Conservation (phyloP, 2,888 invertebrate species). For the Agonopterix alstromeriana region DNA sequence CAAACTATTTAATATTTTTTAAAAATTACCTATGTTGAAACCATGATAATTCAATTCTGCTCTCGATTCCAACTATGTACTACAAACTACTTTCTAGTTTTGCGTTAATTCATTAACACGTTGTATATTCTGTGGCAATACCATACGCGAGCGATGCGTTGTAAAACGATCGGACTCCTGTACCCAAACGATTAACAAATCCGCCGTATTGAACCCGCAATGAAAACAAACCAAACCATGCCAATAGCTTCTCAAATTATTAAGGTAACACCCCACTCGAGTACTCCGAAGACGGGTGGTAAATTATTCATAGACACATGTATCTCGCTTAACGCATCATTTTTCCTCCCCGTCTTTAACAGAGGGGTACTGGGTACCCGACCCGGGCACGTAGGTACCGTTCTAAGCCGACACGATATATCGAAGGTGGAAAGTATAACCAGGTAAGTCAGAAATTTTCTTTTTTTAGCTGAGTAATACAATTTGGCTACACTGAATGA, state of each 20-base stretch:
- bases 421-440: not conserved
- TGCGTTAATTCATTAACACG: no score
- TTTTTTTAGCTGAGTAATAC: no score
- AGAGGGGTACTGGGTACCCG: not conserved
- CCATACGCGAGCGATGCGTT: no score
- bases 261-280: conserved; percentile 10
- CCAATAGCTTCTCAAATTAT: not conserved
- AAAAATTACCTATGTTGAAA: no score
- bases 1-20: no score
- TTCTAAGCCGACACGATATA: conserved; percentile 1
- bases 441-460: no score
- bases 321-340: conserved; percentile 32
- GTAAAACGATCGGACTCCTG: no score
- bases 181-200: not conserved
- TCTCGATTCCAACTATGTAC: no score
- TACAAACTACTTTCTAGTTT: no score
- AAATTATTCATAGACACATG: conserved; percentile 33
- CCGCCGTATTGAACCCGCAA: not conserved
- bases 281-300: conserved; percentile 18
- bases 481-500: no score
- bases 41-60: no score
- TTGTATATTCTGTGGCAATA: no score
- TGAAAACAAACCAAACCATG: not conserved
- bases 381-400: not conserved
- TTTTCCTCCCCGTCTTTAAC: conserved; percentile 15